phyloP scores from a whole-genome alignment of 1,140 invertebrate genomes.

The Drosophila suzukii region DNA sequence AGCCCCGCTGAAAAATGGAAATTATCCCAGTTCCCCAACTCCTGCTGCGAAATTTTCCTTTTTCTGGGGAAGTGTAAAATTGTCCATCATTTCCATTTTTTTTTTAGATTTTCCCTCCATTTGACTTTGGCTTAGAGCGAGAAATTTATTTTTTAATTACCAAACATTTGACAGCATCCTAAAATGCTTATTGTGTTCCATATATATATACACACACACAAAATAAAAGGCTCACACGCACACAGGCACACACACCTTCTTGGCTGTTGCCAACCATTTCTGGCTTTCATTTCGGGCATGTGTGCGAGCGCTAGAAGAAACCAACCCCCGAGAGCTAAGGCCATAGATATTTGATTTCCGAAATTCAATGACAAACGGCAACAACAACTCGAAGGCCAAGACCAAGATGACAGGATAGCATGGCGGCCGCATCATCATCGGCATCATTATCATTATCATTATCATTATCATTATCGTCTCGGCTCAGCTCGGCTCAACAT shows the following conservation, averaged over 20 bases:
- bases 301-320: conserved; percentile 42
- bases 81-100: conserved; percentile 13
- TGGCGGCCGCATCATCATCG: conserved; percentile 68
- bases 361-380: conserved; percentile 58
- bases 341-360: conserved; percentile 75
- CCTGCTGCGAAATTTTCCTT: conserved; percentile 6
- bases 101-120: conserved; percentile 3
- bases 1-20: conserved; percentile 40
- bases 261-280: conserved; percentile 66
- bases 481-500: conserved; percentile 8
- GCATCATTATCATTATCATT: conserved; percentile 12
- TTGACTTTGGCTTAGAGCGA: conserved; percentile 21
- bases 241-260: conserved; percentile 13
- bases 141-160: conserved; percentile 71
- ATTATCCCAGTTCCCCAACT: conserved; percentile 12
- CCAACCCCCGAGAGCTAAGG: conserved; percentile 62
- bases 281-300: conserved; percentile 39
- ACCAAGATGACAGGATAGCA: conserved; percentile 52
- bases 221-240: not conserved
- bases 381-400: conserved; percentile 11
- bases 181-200: conserved; percentile 69
- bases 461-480: conserved; percentile 4
- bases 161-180: conserved; percentile 80
- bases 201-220: conserved; percentile 31
- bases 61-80: conserved; percentile 50